phyloP scores from a whole-genome alignment of 2,113 vertebrate species.

The Pandion haliaetus region DNA sequence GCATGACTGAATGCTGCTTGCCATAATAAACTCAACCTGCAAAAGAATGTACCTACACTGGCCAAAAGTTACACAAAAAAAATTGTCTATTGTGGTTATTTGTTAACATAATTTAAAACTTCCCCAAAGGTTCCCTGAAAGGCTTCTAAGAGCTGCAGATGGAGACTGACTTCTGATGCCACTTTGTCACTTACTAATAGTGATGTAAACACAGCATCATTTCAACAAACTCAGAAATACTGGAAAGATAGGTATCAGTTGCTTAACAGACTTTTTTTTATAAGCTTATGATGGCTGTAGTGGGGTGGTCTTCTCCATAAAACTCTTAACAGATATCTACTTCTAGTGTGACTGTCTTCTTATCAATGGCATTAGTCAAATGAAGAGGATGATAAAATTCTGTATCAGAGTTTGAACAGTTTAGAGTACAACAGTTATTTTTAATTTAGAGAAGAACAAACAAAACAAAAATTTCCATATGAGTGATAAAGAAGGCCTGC shows the following conservation, averaged over 20 bases:
- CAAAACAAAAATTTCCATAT: neutral
- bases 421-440: neutral
- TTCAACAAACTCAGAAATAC: neutral
- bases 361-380: neutral
- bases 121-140: neutral
- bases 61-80: neutral
- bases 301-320: neutral
- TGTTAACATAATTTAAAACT: neutral
- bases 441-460: neutral
- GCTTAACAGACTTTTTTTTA: neutral
- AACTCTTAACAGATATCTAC: neutral
- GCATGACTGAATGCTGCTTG: neutral
- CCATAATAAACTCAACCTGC: neutral
- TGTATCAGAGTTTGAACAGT: neutral
- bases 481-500: neutral
- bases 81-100: neutral
- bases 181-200: neutral
- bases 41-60: neutral
- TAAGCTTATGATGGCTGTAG: neutral
- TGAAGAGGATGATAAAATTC: neutral
- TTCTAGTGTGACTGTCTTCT: neutral
- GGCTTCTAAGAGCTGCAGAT: neutral
- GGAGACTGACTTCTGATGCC: neutral
- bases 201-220: neutral
- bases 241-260: neutral